A percentile compares a stretch with the other conserved stretches of the same genome.
Evolutionary conservation across 2,113 vertebrate species (phyloP).

Genomic region (Barbus barbus): DNA sequence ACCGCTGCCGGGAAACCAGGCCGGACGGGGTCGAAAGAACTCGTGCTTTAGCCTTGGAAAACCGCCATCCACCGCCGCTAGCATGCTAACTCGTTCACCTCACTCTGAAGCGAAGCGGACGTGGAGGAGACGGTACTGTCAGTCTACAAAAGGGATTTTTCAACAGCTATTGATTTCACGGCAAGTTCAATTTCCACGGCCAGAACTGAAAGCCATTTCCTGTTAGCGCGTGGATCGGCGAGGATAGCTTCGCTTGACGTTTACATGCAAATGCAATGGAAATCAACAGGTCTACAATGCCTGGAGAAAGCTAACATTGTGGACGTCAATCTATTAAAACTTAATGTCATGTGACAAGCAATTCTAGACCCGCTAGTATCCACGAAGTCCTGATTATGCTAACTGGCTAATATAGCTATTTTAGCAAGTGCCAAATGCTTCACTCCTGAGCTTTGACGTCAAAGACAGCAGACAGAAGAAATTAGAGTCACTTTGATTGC

Average conservation of each 20-base stretch:
- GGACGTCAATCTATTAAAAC: no score
- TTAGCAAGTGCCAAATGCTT: not conserved
- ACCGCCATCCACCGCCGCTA: not conserved
- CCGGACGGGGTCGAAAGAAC: slow-evolving; percentile 7
- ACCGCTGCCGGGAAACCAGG: not conserved
- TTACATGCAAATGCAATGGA: no score
- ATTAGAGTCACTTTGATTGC: not conserved
- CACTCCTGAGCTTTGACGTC: not conserved
- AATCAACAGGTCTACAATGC: no score
- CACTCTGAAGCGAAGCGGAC: no score
- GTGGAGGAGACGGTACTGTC: not conserved
- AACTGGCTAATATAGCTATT: no score
- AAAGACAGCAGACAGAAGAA: not conserved
- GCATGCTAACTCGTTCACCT: slow-evolving; percentile 25
- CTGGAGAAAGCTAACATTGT: no score
- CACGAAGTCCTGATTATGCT: no score
- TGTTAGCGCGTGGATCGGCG: no score
- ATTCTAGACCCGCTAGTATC: no score
- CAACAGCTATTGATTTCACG: slow-evolving; percentile 21
- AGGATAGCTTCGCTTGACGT: no score
- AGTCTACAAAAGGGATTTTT: not conserved
- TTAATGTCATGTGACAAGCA: no score
- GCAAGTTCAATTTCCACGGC: slow-evolving; percentile 4
- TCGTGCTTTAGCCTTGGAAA: slow-evolving; percentile 32
- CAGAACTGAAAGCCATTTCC: no score